Evolutionary conservation across 2,797 vertebrate species (phyloP).

Genomic region (Danionella dracula): DNA sequence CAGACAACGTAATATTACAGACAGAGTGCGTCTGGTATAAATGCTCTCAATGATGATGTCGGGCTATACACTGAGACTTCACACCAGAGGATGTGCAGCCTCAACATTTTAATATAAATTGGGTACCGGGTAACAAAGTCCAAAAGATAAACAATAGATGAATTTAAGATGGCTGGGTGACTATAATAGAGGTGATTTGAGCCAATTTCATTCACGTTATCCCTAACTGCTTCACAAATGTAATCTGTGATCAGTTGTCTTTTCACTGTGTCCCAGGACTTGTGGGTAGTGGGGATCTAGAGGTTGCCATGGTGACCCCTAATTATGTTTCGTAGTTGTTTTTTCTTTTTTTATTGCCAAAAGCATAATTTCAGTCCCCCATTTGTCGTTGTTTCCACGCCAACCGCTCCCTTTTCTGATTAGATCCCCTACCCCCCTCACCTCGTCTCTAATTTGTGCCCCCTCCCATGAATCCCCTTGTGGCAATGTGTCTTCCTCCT

Average conservation of each 20-base stretch:
- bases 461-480: conserved; percentile 3
- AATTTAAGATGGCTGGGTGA: too few relatives aligned
- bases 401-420: neutral
- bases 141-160: too few relatives aligned
- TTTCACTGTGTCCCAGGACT: conserved; percentile 44
- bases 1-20: too few relatives aligned
- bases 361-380: conserved; percentile 8
- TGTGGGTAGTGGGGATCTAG: conserved; percentile 47
- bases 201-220: conserved; percentile 33
- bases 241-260: conserved; percentile 51
- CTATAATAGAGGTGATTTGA: too few relatives aligned
- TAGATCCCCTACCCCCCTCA: neutral
- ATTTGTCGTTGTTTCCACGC: neutral
- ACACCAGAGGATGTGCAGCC: too few relatives aligned
- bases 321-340: conserved; percentile 14
- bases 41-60: too few relatives aligned
- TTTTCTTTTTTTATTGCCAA: neutral
- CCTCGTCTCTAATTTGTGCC: conserved; percentile 4
- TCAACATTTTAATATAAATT: too few relatives aligned
- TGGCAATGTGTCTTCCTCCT: neutral
- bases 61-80: too few relatives aligned
- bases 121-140: too few relatives aligned
- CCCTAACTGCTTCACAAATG: conserved; percentile 61
- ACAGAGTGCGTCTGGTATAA: too few relatives aligned
- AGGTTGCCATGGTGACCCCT: conserved; percentile 48